A percentile compares a stretch with the other conserved stretches of the same genome.
These are phyloP conservation scores for Drosophila demipolita DNA, from an alignment of 2,888 invertebrate species.

Conservation along the genomic window DNA sequence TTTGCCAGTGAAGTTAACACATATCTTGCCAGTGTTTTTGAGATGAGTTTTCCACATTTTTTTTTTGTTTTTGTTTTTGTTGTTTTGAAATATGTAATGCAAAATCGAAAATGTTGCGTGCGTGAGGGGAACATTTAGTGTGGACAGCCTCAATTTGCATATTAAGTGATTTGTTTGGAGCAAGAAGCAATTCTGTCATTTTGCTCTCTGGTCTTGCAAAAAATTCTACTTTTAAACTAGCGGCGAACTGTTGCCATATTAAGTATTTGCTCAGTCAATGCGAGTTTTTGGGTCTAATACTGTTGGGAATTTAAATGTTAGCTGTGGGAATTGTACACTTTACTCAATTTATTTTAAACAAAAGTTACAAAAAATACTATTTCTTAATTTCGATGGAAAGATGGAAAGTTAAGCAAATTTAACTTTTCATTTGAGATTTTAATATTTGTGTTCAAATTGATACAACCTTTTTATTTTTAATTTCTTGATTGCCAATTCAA, in stretches of 20 bases:
- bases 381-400: background rate
- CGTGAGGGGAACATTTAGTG: slow-evolving; percentile 9
- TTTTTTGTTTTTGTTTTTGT: background rate
- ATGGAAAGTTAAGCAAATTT: background rate
- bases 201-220: slow-evolving; percentile 13
- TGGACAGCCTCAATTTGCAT: slow-evolving; percentile 63
- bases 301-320: slow-evolving; percentile 22
- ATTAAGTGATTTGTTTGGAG: slow-evolving; percentile 46
- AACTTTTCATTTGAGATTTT: background rate
- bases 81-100: slow-evolving; percentile 40
- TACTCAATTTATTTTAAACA: background rate
- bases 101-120: slow-evolving; percentile 47
- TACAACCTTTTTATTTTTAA: background rate
- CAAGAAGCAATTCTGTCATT: slow-evolving; percentile 7
- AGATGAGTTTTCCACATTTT: background rate
- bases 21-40: background rate
- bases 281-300: slow-evolving; percentile 20
- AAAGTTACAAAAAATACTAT: background rate
- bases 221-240: slow-evolving; percentile 17
- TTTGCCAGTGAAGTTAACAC: slow-evolving; percentile 12
- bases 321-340: slow-evolving; percentile 1
- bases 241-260: slow-evolving; percentile 15
- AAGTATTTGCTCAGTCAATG: background rate
- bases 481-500: background rate
- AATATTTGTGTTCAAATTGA: background rate